Conservation (phyloP, 2,888 invertebrate genomes). For the Pteria penguin region DNA sequence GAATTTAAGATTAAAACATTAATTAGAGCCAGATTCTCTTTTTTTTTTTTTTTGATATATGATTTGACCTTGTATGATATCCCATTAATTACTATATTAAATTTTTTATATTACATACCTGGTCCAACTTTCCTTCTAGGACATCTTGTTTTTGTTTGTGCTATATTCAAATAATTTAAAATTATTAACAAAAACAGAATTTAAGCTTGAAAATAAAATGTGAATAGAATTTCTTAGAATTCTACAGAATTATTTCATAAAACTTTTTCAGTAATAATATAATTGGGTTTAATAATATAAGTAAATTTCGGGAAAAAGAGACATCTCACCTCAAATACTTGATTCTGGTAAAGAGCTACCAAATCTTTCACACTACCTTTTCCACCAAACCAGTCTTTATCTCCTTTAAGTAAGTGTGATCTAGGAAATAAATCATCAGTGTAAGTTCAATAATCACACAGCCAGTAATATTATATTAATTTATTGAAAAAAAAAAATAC, state of each 20-base stretch:
- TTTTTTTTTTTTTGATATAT: too few relatives aligned
- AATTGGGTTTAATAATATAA: too few relatives aligned
- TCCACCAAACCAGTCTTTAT: slow-evolving; percentile 55
- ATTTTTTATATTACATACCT: too few relatives aligned
- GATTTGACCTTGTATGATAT: too few relatives aligned
- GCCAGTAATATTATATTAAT: not conserved
- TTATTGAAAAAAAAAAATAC: not conserved
- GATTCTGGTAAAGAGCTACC: slow-evolving; percentile 59
- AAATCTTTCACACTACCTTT: slow-evolving; percentile 63
- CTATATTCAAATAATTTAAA: not conserved
- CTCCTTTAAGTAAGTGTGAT: not conserved
- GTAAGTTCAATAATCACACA: not conserved
- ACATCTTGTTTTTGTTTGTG: too few relatives aligned
- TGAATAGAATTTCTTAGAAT: slow-evolving; percentile 1
- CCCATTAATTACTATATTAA: too few relatives aligned
- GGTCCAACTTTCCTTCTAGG: too few relatives aligned
- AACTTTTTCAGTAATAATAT: too few relatives aligned
- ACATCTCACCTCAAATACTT: slow-evolving; percentile 55
- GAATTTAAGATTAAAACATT: too few relatives aligned
- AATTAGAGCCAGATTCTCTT: too few relatives aligned
- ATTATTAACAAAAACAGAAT: not conserved
- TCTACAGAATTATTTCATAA: too few relatives aligned
- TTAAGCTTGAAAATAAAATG: not conserved
- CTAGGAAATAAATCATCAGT: slow-evolving; percentile 5
- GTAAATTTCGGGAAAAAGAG: too few relatives aligned